These are phyloP conservation scores for Anagrus nilaparvatae DNA, from an alignment of 1,140 invertebrate species.

Conservation along the genomic window DNA sequence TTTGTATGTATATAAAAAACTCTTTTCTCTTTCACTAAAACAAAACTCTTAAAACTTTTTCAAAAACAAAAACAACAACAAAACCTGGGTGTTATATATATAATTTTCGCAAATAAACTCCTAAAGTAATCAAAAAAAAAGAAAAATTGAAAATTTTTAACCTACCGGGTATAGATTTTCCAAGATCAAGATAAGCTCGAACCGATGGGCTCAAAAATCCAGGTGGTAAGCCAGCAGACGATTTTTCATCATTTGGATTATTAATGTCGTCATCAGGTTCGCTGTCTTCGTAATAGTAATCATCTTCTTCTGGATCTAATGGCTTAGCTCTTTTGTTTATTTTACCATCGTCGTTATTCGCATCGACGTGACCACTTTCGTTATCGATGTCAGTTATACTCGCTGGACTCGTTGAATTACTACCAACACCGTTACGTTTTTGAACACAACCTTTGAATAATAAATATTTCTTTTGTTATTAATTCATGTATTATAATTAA, in stretches of 20 bases:
- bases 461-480: too few relatives aligned
- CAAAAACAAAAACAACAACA: too few relatives aligned
- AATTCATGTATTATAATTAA: too few relatives aligned
- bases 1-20: too few relatives aligned
- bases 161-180: slow-evolving; percentile 78
- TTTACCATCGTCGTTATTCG: slow-evolving; percentile 23
- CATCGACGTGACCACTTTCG: slow-evolving; percentile 17
- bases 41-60: too few relatives aligned
- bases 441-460: too few relatives aligned
- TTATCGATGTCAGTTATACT: too few relatives aligned
- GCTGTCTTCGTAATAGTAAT: slow-evolving; percentile 50
- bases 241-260: slow-evolving; percentile 47
- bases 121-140: background rate
- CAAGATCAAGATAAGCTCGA: slow-evolving; percentile 71
- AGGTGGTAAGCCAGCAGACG: slow-evolving; percentile 54
- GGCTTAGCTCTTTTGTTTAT: slow-evolving; percentile 51
- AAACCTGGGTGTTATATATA: too few relatives aligned
- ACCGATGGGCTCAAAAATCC: slow-evolving; percentile 76
- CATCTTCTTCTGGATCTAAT: slow-evolving; percentile 46
- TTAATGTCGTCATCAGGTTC: slow-evolving; percentile 62
- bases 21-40: too few relatives aligned
- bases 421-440: too few relatives aligned
- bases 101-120: too few relatives aligned
- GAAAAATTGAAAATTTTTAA: slow-evolving; percentile 28
- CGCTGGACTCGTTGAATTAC: too few relatives aligned